Conservation (phyloP, 1,140 invertebrate genomes). For the Drosophila repleta region DNA sequence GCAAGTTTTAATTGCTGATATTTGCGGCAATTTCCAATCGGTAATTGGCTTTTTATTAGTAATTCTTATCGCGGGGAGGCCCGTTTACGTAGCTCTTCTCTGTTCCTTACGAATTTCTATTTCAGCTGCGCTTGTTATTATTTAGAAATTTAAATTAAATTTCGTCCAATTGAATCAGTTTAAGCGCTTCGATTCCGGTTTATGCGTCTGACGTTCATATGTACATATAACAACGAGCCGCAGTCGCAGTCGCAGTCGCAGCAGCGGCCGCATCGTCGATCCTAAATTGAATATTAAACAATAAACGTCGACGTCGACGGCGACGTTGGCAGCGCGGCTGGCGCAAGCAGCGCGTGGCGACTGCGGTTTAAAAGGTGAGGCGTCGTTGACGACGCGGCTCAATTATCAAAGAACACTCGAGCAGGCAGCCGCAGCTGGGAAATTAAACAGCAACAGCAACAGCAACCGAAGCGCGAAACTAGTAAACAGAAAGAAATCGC, state of each 20-base stretch:
- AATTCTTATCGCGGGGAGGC: slow-evolving; percentile 1
- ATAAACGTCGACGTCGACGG: slow-evolving; percentile 32
- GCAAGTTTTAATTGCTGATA: slow-evolving; percentile 16
- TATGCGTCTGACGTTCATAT: slow-evolving; percentile 6
- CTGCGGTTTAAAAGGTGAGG: slow-evolving; percentile 52
- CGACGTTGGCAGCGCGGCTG: not conserved
- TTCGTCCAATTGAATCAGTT: slow-evolving; percentile 67
- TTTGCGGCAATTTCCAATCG: not conserved
- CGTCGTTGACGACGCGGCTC: slow-evolving; percentile 36
- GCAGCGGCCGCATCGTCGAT: slow-evolving; percentile 12
- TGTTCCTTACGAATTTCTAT: slow-evolving; percentile 11
- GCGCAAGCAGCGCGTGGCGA: not conserved
- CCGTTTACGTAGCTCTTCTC: not conserved
- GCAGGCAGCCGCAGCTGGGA: slow-evolving; percentile 37
- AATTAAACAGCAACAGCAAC: slow-evolving; percentile 9
- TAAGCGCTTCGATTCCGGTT: slow-evolving; percentile 59
- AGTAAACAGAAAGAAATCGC: slow-evolving; percentile 16
- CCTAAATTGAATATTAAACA: slow-evolving; percentile 73
- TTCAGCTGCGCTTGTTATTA: slow-evolving; percentile 8
- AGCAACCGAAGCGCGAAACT: slow-evolving; percentile 28
- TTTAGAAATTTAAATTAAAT: slow-evolving; percentile 38
- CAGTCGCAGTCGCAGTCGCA: not conserved
- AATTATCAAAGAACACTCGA: slow-evolving; percentile 53
- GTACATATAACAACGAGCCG: slow-evolving; percentile 8
- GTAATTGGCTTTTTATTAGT: slow-evolving; percentile 10